Base-by-base conservation (phyloP, 2,797 vertebrate species). In the Gobio occitaniae region DNA sequence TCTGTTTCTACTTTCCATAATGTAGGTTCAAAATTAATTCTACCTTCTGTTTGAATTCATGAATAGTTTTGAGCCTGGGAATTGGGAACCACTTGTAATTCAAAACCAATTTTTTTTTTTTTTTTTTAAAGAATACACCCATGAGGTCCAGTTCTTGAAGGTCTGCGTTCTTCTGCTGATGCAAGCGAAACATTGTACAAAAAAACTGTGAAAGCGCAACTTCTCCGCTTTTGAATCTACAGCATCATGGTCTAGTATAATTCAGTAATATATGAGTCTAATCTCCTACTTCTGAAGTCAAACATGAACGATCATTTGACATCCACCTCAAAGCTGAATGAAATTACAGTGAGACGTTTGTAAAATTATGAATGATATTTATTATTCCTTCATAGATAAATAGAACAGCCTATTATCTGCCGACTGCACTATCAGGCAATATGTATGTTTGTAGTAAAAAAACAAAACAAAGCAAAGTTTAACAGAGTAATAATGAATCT, bases 361-460 rank as follows among this genome's bases (percentile, higher is more conserved):
- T 92, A 95, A 95, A 89, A 95, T 91, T 86, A 91, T 95, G 92
- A 94, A 90, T 92, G 92, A 90, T 95, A 93, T 95, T 95, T 95
- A 95, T 95, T 92, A 93, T 94, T 91, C 87, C 91, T 93, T 91
- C 86, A 94, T 93, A 95, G 94, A 94, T 94, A 93, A 95, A 95
- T 93, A 94, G 91, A 94, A 92, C 92, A 95, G 92, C 90, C 91
- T 90, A 88, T 93, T 92, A 91, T 93, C 94, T 93, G 90, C 89
- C 90, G 87, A 93, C 90, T 93, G 90, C 89, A 91, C 93, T 91
- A 92, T 93, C 93, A 93, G 94, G 94, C 92, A 91, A 93, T 93
- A 90, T 88, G 82, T 87, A 86, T 80, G 86, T 91, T 91, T 86
- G 84, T 93, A 86, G 87, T 93, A 92, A 90, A 91, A 95, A 92